Evolutionary conservation across 2,797 vertebrate species (phyloP).

Genomic region (Echeneis naucrates): DNA sequence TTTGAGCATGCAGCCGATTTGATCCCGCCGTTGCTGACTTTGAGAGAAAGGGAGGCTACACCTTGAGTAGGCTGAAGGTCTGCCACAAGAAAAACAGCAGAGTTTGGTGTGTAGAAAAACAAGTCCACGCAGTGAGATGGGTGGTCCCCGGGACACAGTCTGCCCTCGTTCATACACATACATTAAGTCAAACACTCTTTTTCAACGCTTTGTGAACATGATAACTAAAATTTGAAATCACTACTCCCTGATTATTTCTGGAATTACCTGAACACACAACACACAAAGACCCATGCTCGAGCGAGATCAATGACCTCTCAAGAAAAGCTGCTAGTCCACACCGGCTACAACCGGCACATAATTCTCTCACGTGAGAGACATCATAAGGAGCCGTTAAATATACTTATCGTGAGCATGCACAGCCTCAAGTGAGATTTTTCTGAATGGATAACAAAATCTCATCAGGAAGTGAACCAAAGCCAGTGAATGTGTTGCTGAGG

Average conservation of each 20-base stretch:
- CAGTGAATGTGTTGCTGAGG: not conserved
- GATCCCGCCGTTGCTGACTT: not conserved
- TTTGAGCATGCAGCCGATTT: not conserved
- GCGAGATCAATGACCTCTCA: too few relatives aligned
- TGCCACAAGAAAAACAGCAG: too few relatives aligned
- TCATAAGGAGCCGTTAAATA: not conserved
- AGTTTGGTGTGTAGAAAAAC: too few relatives aligned
- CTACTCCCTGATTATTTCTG: not conserved
- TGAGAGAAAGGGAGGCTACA: not conserved
- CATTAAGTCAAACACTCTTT: not conserved
- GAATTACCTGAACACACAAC: not conserved
- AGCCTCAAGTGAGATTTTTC: not conserved
- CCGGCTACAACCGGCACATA: not conserved
- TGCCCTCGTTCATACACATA: not conserved
- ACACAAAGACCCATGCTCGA: too few relatives aligned
- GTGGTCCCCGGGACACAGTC: not conserved
- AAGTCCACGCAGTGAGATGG: not conserved
- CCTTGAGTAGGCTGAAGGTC: not conserved
- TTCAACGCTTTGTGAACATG: not conserved
- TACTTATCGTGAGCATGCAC: not conserved
- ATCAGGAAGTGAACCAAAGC: not conserved
- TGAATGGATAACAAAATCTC: not conserved
- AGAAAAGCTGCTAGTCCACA: too few relatives aligned
- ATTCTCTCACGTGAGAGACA: not conserved
- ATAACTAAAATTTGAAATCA: not conserved